Evolutionary conservation across 2,888 invertebrate species (phyloP).

Genomic region (Stenolophus ochropezus): DNA sequence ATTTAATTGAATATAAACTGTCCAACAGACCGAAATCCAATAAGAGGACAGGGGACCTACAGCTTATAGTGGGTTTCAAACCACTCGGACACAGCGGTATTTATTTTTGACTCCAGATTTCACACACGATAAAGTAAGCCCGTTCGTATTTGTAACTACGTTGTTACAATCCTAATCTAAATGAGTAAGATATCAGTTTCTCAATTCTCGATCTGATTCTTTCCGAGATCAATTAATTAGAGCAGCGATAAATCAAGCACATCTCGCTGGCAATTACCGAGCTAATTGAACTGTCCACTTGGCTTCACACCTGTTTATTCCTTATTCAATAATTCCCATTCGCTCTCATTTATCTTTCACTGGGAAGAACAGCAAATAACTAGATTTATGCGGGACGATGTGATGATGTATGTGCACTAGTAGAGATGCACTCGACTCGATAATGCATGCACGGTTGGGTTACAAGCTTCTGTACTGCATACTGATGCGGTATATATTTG

Average conservation of each 20-base stretch:
- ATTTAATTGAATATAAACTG: too few species aligned
- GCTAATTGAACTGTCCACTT: conserved; percentile 29
- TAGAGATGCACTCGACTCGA: background rate
- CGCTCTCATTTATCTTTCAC: conserved; percentile 10
- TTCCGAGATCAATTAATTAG: background rate
- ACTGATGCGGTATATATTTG: background rate
- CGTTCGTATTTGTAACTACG: too few species aligned
- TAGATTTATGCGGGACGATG: background rate
- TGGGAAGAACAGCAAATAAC: background rate
- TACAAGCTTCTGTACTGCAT: background rate
- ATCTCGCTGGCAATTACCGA: conserved; percentile 2
- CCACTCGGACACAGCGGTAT: too few species aligned
- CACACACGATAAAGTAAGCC: too few species aligned
- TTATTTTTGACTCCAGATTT: too few species aligned
- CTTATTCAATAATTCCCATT: conserved; percentile 21
- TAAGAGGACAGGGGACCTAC: too few species aligned
- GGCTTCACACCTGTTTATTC: conserved; percentile 20
- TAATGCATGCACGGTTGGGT: background rate
- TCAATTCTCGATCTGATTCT: background rate
- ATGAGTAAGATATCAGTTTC: background rate
- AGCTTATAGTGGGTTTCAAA: too few species aligned
- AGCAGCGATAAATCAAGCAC: background rate
- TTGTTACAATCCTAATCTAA: too few species aligned
- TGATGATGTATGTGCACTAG: conserved; percentile 10
- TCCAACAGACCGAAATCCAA: too few species aligned